phyloP scores from a whole-genome alignment of 2,113 vertebrate species.

The Excalfactoria chinensis region DNA sequence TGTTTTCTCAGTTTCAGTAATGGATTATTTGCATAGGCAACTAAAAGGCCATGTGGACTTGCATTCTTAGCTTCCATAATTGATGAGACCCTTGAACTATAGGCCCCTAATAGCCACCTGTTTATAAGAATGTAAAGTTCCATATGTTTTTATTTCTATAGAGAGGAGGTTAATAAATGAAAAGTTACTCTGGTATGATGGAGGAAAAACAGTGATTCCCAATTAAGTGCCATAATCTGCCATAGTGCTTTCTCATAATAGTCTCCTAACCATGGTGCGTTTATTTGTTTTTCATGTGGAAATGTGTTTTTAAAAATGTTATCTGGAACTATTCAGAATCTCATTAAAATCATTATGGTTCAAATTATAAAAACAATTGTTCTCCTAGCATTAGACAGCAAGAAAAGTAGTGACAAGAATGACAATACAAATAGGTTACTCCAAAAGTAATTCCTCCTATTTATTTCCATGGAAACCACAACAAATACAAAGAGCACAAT shows the following conservation, averaged over 20 bases:
- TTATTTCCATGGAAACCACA: too few relatives aligned
- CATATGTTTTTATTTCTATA: slow-evolving; percentile 38
- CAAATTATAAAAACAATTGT: slow-evolving; percentile 36
- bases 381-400: slow-evolving; percentile 29
- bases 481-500: too few relatives aligned
- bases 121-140: slow-evolving; percentile 59
- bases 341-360: slow-evolving; percentile 53
- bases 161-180: slow-evolving; percentile 58
- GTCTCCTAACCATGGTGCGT: slow-evolving; percentile 11
- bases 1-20: slow-evolving; percentile 56
- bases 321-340: slow-evolving; percentile 18
- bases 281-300: slow-evolving; percentile 47
- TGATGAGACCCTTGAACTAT: slow-evolving; percentile 36
- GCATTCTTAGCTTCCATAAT: slow-evolving; percentile 9
- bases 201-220: slow-evolving; percentile 52
- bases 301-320: slow-evolving; percentile 15
- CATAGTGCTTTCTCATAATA: neutral
- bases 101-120: slow-evolving; percentile 62
- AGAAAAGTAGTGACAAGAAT: slow-evolving; percentile 1
- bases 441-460: too few relatives aligned
- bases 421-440: neutral
- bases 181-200: slow-evolving; percentile 47
- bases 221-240: slow-evolving; percentile 34
- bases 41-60: slow-evolving; percentile 37
- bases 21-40: slow-evolving; percentile 29